phyloP scores from a whole-genome alignment of 2,888 invertebrate species.

The Amphipoea lucens region DNA sequence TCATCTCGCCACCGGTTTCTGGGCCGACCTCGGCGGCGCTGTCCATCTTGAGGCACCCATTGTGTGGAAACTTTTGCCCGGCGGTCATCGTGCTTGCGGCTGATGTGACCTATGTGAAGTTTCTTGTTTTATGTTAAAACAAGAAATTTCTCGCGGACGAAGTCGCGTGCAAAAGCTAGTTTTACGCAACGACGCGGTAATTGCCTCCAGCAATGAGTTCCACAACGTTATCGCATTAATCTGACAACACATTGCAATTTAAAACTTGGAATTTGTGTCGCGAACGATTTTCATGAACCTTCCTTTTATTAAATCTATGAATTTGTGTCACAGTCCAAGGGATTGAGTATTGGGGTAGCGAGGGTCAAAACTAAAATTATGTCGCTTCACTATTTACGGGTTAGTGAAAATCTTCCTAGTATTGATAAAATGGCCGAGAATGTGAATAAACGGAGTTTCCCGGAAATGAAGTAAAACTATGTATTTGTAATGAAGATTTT shows the following conservation, averaged over 20 bases:
- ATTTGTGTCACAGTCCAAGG: constrained; percentile 16
- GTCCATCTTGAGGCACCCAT: no score
- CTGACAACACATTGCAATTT: constrained; percentile 39
- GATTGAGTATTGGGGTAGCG: neutral
- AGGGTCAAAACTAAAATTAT: neutral
- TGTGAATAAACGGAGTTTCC: no score
- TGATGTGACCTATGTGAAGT: no score
- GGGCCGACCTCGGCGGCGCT: no score
- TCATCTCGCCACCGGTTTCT: no score
- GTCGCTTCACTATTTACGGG: neutral
- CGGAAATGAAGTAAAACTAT: no score
- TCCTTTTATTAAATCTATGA: constrained; percentile 17
- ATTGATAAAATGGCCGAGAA: no score
- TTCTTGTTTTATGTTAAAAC: no score
- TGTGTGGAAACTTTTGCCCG: no score
- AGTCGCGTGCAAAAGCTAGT: neutral
- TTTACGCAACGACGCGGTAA: neutral
- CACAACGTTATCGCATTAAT: constrained; percentile 24
- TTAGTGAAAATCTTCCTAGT: neutral
- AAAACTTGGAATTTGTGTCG: constrained; percentile 29
- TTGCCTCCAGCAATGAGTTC: constrained; percentile 23
- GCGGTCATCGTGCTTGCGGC: no score
- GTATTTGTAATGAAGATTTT: no score
- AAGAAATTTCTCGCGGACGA: no score
- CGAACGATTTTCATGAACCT: constrained; percentile 7